phyloP scores from a whole-genome alignment of 2,113 vertebrate genomes.

The Microtus oregoni region DNA sequence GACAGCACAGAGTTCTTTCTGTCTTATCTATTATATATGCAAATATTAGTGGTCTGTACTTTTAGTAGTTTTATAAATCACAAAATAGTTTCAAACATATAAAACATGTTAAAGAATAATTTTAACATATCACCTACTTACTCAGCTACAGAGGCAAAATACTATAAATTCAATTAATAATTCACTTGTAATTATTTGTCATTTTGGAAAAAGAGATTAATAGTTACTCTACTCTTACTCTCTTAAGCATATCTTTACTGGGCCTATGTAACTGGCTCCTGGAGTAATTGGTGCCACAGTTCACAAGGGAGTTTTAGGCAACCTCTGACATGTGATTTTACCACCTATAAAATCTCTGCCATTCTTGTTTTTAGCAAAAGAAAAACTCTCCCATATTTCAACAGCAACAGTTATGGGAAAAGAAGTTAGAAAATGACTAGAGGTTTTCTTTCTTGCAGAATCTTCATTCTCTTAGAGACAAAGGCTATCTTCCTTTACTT shows the following conservation, averaged over 20 bases:
- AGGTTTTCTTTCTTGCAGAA: conserved; percentile 17
- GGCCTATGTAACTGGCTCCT: background rate
- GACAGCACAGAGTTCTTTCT: background rate
- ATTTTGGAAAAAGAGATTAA: background rate
- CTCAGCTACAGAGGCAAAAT: background rate
- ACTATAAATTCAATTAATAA: conserved; percentile 48
- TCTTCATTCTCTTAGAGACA: conserved; percentile 42
- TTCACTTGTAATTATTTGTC: conserved; percentile 17
- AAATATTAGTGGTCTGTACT: conserved; percentile 14
- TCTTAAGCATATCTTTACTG: conserved; percentile 1
- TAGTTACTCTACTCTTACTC: conserved; percentile 6
- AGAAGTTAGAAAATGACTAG: conserved; percentile 49
- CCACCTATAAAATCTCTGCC: conserved; percentile 18
- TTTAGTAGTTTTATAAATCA: conserved; percentile 38
- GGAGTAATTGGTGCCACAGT: conserved; percentile 18
- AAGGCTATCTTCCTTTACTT: background rate
- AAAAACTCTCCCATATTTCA: conserved; percentile 56
- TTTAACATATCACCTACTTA: conserved; percentile 43
- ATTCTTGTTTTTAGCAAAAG: conserved; percentile 49
- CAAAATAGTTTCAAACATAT: conserved; percentile 56
- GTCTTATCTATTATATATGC: conserved; percentile 20
- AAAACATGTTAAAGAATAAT: conserved; percentile 41
- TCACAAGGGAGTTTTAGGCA: conserved; percentile 17
- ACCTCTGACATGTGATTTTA: conserved; percentile 50
- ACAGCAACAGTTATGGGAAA: conserved; percentile 51